Percentiles rank a stretch among this genome's conserved stretches.
Evolutionary conservation across 2,888 invertebrate species (phyloP).

Genomic region (Ypsolopha sequella): DNA sequence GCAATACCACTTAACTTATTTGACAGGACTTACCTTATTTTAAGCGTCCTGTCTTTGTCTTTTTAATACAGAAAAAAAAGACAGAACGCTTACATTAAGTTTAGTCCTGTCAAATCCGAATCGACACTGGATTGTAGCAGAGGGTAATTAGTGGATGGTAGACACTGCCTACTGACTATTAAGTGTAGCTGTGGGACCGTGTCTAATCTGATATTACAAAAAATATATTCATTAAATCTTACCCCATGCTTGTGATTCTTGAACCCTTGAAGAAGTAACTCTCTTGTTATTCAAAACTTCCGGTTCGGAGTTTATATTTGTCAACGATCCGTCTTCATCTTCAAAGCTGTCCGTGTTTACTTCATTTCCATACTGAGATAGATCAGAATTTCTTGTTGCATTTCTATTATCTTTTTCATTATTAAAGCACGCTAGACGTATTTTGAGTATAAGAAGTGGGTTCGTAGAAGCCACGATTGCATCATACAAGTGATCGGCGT

Average conservation of each 20-base stretch:
- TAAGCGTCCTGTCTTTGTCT: too few relatives aligned
- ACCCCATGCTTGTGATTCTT: conserved; percentile 23
- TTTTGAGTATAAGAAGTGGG: conserved; percentile 47
- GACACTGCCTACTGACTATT: too few relatives aligned
- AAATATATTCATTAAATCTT: conserved; percentile 1
- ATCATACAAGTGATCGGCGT: conserved; percentile 21
- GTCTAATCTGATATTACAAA: too few relatives aligned
- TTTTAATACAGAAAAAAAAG: too few relatives aligned
- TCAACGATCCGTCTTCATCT: conserved; percentile 17
- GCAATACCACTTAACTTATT: too few relatives aligned
- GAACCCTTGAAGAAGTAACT: conserved; percentile 21
- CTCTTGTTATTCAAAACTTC: conserved; percentile 35
- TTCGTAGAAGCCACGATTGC: conserved; percentile 27
- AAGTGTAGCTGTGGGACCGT: too few relatives aligned
- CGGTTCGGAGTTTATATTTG: conserved; percentile 22
- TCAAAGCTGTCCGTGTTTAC: conserved; percentile 18
- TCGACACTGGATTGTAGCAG: too few relatives aligned
- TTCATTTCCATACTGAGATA: conserved; percentile 11
- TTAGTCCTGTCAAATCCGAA: too few relatives aligned
- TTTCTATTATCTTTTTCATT: conserved; percentile 24
- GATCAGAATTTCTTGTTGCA: neutral
- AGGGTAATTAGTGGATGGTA: too few relatives aligned
- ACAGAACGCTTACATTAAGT: too few relatives aligned
- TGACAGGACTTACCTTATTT: too few relatives aligned
- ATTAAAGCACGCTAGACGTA: conserved; percentile 40